Evolutionary conservation across 2,797 vertebrate species (phyloP).

Genomic region (Neostethus bicornis): DNA sequence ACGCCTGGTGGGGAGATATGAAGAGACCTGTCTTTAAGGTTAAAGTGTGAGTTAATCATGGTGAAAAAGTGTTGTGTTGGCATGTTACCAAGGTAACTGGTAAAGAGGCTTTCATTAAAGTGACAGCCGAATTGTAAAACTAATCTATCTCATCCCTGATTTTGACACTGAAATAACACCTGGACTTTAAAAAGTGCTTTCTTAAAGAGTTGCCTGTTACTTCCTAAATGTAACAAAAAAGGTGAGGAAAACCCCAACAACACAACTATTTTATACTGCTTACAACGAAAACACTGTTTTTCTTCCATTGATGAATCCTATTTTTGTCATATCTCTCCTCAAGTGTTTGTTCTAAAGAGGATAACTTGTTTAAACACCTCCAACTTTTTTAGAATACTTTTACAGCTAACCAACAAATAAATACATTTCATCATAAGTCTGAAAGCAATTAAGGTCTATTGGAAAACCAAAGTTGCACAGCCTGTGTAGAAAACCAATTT

Average conservation of each 20-base stretch:
- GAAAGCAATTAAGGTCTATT: not conserved
- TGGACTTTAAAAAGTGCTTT: not conserved
- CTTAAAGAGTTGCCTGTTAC: not conserved
- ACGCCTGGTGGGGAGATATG: not conserved
- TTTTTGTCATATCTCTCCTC: not conserved
- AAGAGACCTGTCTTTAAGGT: not conserved
- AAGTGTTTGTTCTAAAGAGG: not conserved
- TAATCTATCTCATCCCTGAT: not conserved
- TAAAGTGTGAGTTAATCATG: too few species aligned
- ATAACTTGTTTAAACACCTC: not conserved
- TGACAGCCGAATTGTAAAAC: slow-evolving; percentile 2
- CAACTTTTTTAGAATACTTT: not conserved
- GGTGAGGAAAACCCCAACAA: too few species aligned
- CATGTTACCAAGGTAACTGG: not conserved
- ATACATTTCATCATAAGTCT: not conserved
- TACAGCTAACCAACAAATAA: not conserved
- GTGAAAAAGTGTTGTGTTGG: not conserved
- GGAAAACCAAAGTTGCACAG: not conserved
- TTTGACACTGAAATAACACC: not conserved
- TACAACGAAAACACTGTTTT: not conserved
- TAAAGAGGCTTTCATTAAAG: not conserved
- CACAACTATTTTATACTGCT: not conserved
- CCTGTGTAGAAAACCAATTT: not conserved
- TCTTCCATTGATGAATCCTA: not conserved
- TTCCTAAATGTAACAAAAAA: not conserved